Conservation (phyloP, 2,888 invertebrate species). For the Zootermopsis nevadensis region DNA sequence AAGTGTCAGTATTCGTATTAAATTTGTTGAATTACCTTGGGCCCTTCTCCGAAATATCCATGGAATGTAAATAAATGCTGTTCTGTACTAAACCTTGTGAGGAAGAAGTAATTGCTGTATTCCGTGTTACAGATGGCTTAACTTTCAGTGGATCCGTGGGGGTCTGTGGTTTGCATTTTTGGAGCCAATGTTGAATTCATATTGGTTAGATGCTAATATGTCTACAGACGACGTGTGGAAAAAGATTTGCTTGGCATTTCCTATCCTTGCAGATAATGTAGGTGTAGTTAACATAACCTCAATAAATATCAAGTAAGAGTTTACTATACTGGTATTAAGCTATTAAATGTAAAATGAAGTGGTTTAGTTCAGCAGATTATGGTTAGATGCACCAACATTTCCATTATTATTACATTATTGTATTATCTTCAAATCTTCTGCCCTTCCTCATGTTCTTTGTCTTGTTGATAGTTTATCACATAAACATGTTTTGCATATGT, state of each 20-base stretch:
- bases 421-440: neutral
- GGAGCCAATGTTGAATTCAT: too few relatives aligned
- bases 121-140: too few relatives aligned
- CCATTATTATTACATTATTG: neutral
- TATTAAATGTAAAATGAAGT: neutral
- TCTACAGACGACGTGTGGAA: constrained; percentile 34
- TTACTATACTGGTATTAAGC: neutral
- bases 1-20: too few relatives aligned
- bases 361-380: too few relatives aligned
- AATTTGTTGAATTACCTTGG: too few relatives aligned
- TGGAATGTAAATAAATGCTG: too few relatives aligned
- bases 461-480: neutral
- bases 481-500: neutral
- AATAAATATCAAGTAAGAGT: neutral
- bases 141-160: too few relatives aligned
- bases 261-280: constrained; percentile 46
- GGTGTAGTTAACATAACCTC: neutral
- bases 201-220: too few relatives aligned
- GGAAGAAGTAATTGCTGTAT: too few relatives aligned
- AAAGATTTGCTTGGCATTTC: constrained; percentile 47
- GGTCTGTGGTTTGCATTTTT: too few relatives aligned
- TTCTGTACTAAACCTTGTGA: too few relatives aligned
- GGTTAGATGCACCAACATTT: neutral
- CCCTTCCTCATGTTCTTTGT: neutral
- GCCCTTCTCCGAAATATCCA: too few relatives aligned